phyloP scores from a whole-genome alignment of 2,113 vertebrate species.

The Meriones unguiculatus region DNA sequence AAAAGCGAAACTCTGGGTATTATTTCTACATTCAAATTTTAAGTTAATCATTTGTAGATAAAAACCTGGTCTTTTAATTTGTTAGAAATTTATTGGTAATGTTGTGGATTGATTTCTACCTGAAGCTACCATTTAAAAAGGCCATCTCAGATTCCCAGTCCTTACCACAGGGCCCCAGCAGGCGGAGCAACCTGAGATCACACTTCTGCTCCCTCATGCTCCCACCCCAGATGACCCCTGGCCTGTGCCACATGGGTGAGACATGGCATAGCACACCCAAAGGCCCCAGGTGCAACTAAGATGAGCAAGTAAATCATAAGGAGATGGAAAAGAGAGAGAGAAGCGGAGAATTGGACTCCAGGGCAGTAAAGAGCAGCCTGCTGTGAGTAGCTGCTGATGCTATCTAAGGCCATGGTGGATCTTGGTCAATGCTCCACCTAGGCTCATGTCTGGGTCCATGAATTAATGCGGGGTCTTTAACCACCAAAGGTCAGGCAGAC shows the following conservation, averaged over 20 bases:
- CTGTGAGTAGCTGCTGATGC: background rate
- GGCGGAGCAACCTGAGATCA: background rate
- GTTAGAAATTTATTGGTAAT: background rate
- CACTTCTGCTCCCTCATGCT: too few species aligned
- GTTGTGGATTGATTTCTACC: background rate
- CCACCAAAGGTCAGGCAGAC: background rate
- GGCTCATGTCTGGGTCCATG: background rate
- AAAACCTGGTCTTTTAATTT: background rate
- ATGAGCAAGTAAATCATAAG: background rate
- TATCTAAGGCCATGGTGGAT: background rate
- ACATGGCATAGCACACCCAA: too few species aligned
- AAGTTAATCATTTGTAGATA: background rate
- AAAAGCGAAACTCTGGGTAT: background rate
- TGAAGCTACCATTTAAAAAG: background rate
- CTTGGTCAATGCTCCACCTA: background rate
- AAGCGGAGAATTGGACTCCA: background rate
- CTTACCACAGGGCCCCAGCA: too few species aligned
- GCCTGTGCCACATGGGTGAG: background rate
- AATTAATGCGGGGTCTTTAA: background rate
- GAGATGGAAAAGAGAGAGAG: background rate
- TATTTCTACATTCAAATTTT: background rate
- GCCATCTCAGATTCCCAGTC: background rate
- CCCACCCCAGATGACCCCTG: background rate
- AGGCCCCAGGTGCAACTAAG: background rate
- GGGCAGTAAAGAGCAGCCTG: background rate